Base-by-base conservation (phyloP, 2,888 invertebrate genomes). In the Leucophenga montana region DNA sequence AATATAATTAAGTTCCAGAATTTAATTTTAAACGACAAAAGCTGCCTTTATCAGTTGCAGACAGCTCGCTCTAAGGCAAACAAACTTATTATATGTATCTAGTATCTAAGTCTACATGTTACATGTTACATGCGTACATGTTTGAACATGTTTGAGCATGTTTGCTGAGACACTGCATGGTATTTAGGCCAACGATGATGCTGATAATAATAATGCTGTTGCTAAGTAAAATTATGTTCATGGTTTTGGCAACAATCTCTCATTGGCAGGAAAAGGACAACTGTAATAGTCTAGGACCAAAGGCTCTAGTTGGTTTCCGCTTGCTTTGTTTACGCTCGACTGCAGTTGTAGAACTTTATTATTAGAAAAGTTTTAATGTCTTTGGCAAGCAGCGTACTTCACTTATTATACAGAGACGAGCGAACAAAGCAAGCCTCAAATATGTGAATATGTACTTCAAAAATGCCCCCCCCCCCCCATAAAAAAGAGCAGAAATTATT, bases 311-410 rank as follows among this genome's bases (percentile, higher is more conserved):
- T n/a, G 68, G 74, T 72, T 76, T 81, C 79, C 74, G 75, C 71
- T 79, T 68, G 72, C 74, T 73, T 77, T 84, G 72, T 81, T 84
- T 80, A 75, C 78, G 78, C 83, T 76, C 77, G 73, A 74, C 68
- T 79, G 75, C 75, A 78, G 74, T 71, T 74, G 73, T 74, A 71
- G 72, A 85, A 85, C 75, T 85, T 83, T 85, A 73, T 83, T 85
- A 83, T 83, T 85, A 85, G 83, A 83, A 83, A 85, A 83, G 82
- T 84, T 83, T 85, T 83, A 83, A 83, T 83, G 79, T 78, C 74
- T 74, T 76, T 82, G 74, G 72, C 77, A 78, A 76, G 75, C 53
- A n/a, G 20, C 75, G 77, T 79, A 75, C 73, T 39, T 39, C 39
- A 39, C 11, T 8, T 11, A 39, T 11, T 8, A n/a, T n/a, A n/a